Base-by-base conservation (phyloP, 2,888 invertebrate species). In the Oithona nana region DNA sequence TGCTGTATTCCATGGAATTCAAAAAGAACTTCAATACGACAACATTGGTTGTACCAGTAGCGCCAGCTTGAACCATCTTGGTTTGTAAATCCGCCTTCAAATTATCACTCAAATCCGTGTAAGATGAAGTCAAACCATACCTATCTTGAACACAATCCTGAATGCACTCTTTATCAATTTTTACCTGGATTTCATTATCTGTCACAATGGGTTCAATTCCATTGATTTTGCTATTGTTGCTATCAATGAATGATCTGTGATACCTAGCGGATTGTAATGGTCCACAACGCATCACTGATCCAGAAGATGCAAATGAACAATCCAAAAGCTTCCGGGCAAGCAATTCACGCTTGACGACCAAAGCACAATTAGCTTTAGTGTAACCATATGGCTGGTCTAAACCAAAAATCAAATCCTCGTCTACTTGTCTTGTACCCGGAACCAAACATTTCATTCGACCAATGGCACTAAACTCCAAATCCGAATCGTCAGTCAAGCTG, bases 121-220 rank as follows among this genome's bases (percentile, higher is more conserved):
- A 54, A 11, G 54, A 54, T 2, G 54, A 26, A 3, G 54, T 16
- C 3, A 54, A 24, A 4, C 24, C 16, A 26, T 54, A 54, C 6
- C 54, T 54, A 11, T 54, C 54, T 24, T 54, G 54, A 54, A 54
- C 26, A 22, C 54, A 54, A 54, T 54, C 54, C 26, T 54, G 54
- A 26, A 26, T 20, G 26, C 54, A 54, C 20, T 16, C 11, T 54
- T 20, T 26, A 24, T 54, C 54, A 26, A 11, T 11, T 54, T 54
- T 54, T 6, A 24, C 54, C 11, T 54, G 22, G 3, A 54, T 13
- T 3, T 3, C 26, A 16, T 54, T 20, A 26, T 20, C 26, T 16
- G 26, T 11, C 3, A 16, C 16, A 3, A 54, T 26, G 16, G 26
- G 3, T 20, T 2, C 24, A 26, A 54, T 16, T 26, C 26, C 26